A percentile compares a stretch with the other conserved stretches of the same genome.
Evolutionary conservation across 2,113 vertebrate species (phyloP).

Genomic region (Eublepharis macularius): DNA sequence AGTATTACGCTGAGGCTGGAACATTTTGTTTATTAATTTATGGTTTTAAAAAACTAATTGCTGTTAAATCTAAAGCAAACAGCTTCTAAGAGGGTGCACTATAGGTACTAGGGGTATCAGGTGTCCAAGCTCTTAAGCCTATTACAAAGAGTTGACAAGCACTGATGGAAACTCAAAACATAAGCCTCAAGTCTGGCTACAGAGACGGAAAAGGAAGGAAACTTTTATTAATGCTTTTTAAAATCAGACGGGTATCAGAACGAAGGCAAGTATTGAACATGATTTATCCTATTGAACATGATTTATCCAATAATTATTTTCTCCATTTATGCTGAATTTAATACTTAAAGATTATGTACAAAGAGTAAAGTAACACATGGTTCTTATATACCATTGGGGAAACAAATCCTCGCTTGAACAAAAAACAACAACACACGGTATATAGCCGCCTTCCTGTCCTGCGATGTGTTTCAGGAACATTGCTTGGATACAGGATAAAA

Average conservation of each 20-base stretch:
- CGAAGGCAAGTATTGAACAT: background rate
- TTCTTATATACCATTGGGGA: background rate
- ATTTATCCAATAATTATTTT: background rate
- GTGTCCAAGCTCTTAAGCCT: constrained; percentile 69
- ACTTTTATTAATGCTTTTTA: constrained; percentile 57
- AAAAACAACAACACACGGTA: too few relatives aligned
- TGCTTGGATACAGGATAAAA: background rate
- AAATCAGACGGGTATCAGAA: background rate
- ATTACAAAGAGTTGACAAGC: constrained; percentile 56
- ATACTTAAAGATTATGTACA: background rate
- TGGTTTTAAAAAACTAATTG: constrained; percentile 64
- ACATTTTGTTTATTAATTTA: constrained; percentile 69
- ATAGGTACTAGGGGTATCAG: constrained; percentile 60
- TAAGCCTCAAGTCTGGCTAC: constrained; percentile 62
- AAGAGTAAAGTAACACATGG: background rate
- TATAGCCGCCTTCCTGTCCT: background rate
- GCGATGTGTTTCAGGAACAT: background rate
- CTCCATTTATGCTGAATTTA: background rate
- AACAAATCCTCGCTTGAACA: background rate
- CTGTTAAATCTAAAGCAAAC: constrained; percentile 63
- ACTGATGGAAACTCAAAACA: constrained; percentile 69
- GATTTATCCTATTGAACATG: too few relatives aligned
- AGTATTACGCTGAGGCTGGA: constrained; percentile 55
- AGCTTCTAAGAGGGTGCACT: constrained; percentile 62
- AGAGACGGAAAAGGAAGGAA: constrained; percentile 59